Percentiles rank a stretch among this genome's conserved stretches.
Evolutionary conservation across 2,888 invertebrate genomes (phyloP).

Genomic region (Galerucella nymphaeae): DNA sequence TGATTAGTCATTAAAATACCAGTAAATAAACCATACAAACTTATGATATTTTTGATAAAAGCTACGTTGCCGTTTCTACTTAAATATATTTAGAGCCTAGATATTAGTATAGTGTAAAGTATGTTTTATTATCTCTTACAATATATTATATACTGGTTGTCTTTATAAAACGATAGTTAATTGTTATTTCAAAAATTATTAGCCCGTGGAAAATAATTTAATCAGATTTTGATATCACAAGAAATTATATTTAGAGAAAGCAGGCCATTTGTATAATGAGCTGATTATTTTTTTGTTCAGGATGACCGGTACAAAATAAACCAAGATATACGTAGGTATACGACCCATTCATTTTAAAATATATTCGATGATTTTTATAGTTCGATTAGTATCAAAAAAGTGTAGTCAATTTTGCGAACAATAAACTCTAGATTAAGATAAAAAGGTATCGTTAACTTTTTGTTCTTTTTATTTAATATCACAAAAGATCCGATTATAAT

Average conservation of each 20-base stretch:
- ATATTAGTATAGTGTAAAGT: no score
- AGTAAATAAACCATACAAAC: no score
- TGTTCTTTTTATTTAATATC: background rate
- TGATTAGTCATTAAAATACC: no score
- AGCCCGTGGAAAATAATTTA: background rate
- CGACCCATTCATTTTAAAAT: background rate
- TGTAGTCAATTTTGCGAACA: background rate
- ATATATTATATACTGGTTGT: no score
- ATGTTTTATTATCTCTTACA: no score
- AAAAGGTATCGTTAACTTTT: conserved; percentile 1
- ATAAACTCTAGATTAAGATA: background rate
- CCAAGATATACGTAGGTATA: background rate
- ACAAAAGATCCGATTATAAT: background rate
- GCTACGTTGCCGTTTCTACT: no score
- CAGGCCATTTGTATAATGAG: background rate
- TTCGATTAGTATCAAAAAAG: background rate
- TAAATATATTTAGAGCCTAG: no score
- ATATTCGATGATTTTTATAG: background rate
- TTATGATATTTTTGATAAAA: no score
- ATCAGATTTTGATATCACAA: conserved; percentile 8
- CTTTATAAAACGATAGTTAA: no score
- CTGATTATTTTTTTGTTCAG: background rate
- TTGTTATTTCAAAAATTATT: no score
- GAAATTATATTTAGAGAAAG: conserved; percentile 9
- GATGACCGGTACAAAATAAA: background rate